Evolutionary conservation across 1,140 invertebrate genomes (phyloP).

Genomic region (Temnothorax nylanderi): DNA sequence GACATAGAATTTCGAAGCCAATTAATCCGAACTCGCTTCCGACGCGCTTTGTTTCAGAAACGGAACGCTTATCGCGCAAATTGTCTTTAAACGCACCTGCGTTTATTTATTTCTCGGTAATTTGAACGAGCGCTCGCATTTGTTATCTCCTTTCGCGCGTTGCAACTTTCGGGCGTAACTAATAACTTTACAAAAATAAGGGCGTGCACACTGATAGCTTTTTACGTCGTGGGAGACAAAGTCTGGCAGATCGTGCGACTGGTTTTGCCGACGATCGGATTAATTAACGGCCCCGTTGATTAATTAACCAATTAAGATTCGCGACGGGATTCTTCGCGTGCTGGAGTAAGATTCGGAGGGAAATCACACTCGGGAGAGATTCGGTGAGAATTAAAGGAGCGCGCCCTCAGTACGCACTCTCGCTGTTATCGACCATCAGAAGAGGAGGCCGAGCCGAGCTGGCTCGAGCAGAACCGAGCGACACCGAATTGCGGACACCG

Average conservation of each 20-base stretch:
- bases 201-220: too few relatives aligned
- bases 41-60: not conserved
- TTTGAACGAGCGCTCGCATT: not conserved
- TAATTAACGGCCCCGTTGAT: not conserved
- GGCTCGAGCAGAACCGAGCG: constrained; percentile 64
- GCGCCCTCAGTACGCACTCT: constrained; percentile 79
- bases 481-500: constrained; percentile 56
- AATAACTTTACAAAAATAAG: not conserved
- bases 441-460: constrained; percentile 68
- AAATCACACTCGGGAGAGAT: constrained; percentile 16
- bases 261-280: not conserved
- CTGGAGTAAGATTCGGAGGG: not conserved
- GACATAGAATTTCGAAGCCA: constrained; percentile 16
- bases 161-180: not conserved
- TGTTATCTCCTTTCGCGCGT: not conserved
- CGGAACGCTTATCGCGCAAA: not conserved
- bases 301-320: not conserved
- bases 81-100: too few relatives aligned
- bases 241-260: not conserved
- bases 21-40: constrained; percentile 7
- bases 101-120: not conserved
- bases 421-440: constrained; percentile 79
- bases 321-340: not conserved
- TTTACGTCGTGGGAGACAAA: not conserved
- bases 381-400: constrained; percentile 32